phyloP scores from a whole-genome alignment of 64 coral and sea anemone species.

The Montipora efflorescens region DNA sequence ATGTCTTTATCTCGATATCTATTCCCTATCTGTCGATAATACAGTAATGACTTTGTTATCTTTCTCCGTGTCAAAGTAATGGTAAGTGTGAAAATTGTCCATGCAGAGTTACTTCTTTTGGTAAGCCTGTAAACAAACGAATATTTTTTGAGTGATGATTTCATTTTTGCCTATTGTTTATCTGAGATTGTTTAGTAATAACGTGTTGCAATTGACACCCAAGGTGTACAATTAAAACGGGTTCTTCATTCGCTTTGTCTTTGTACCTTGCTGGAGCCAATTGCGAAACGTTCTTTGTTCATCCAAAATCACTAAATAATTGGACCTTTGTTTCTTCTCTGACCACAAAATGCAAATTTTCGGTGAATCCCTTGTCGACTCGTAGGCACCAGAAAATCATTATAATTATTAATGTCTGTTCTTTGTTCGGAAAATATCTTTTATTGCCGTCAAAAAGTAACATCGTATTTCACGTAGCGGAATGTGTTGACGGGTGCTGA shows the following conservation, averaged over 20 bases:
- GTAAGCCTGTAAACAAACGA: conserved; percentile 29
- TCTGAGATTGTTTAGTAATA: neutral
- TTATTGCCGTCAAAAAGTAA: neutral
- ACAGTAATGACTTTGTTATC: neutral
- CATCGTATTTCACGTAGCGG: too few relatives aligned
- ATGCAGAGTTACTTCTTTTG: neutral
- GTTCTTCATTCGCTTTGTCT: conserved; percentile 11
- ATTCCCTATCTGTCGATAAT: neutral
- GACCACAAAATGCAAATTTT: conserved; percentile 46
- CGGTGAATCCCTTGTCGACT: neutral
- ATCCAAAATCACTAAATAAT: conserved; percentile 2
- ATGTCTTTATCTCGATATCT: neutral
- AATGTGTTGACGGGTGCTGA: neutral
- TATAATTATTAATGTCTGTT: neutral
- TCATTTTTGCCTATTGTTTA: conserved; percentile 35
- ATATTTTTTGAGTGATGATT: conserved; percentile 14
- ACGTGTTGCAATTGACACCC: conserved; percentile 15
- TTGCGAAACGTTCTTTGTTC: conserved; percentile 4
- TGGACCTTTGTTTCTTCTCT: neutral
- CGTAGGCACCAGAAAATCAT: neutral
- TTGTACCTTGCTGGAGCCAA: conserved; percentile 8
- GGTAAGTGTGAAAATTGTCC: neutral
- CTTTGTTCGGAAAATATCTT: neutral
- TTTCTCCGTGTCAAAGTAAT: neutral
- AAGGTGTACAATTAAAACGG: neutral